Evolutionary conservation across 2,888 invertebrate genomes (phyloP), one percentile per base, ranked within the genome.

Genomic region (Parelbella ahira): DNA sequence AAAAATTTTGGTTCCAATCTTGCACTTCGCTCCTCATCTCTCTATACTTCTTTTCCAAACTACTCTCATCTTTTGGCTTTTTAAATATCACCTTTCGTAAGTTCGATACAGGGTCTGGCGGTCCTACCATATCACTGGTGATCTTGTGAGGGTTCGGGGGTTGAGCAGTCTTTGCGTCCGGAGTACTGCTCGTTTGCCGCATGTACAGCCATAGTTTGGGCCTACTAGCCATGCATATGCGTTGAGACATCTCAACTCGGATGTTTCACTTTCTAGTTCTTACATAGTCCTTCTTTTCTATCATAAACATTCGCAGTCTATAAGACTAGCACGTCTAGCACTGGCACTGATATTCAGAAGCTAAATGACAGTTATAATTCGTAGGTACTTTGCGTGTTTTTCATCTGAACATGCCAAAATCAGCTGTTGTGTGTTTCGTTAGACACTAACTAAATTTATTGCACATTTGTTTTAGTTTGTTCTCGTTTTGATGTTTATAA

Each of bases 1-100:
- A 97, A 79, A 96, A 97, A 20, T 89, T 82, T 51, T 96, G 93
- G 72, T 96, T 96, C 96, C 96, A 97, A 42, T 89, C 81, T 58
- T 95, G 94, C 0, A 93, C 93, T 47, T 91, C 91, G 49, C 89
- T 83, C 59, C 93, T 90, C 51, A 90, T 70, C 51, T 90, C 68
- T 46, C 96, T 88, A 55, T 93, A 91, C 50, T 77, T 72, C 53
- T 81, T 89, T 58, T 95, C 93, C 37, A 93, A 59, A 1, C 60
- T 50, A 0, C 93, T 92, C 79, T 97, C 96, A 56, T 91, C 83
- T 1, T 82, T 52, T 1, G 91, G 84, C 54, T 90, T 84, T 62
- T 89, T 89, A 56, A 94, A 92, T 51, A 92, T 86, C 29, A 94
- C 88, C 1, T 91, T 93, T 39, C 96, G 87, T 43, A 97, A 77